A percentile compares a stretch with the other conserved stretches of the same genome.
Evolutionary conservation across 2,888 invertebrate species (phyloP).

Genomic region (Xylophagus ater): DNA sequence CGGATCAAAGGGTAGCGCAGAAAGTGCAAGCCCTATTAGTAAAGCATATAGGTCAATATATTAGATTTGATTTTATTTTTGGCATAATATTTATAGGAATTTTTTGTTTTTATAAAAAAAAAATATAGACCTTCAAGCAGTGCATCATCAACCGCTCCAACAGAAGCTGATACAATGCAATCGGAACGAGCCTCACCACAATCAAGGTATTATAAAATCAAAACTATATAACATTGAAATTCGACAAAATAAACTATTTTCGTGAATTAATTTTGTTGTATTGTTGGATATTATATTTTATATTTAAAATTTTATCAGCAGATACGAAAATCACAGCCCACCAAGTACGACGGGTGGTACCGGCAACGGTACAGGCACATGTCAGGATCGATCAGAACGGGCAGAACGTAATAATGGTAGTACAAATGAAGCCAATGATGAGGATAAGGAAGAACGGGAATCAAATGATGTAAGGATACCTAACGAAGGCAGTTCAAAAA

Average conservation of each 20-base stretch:
- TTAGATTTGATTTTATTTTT: no score
- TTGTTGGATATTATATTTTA: no score
- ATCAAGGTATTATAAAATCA: slow-evolving; percentile 35
- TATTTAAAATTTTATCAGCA: no score
- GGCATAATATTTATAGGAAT: no score
- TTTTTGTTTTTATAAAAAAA: slow-evolving; percentile 1
- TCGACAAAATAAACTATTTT: no score
- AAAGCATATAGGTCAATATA: slow-evolving; percentile 29
- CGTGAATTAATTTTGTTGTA: no score
- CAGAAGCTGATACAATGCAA: slow-evolving; percentile 40
- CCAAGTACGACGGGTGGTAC: slow-evolving; percentile 35
- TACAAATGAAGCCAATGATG: slow-evolving; percentile 37
- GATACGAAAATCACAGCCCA: slow-evolving; percentile 40
- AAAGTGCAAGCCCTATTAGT: slow-evolving; percentile 41
- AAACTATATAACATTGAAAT: no score
- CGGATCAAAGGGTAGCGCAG: slow-evolving; percentile 39
- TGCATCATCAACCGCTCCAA: slow-evolving; percentile 39
- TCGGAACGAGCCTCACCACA: slow-evolving; percentile 38
- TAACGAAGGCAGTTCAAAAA: slow-evolving; percentile 21
- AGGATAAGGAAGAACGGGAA: slow-evolving; percentile 37
- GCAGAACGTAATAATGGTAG: slow-evolving; percentile 38
- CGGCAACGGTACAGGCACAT: slow-evolving; percentile 23
- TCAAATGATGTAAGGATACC: slow-evolving; percentile 33
- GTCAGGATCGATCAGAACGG: slow-evolving; percentile 25
- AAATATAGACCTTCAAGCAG: slow-evolving; percentile 35